Conservation (phyloP, 2,888 invertebrate genomes). For the Lagria hirta region DNA sequence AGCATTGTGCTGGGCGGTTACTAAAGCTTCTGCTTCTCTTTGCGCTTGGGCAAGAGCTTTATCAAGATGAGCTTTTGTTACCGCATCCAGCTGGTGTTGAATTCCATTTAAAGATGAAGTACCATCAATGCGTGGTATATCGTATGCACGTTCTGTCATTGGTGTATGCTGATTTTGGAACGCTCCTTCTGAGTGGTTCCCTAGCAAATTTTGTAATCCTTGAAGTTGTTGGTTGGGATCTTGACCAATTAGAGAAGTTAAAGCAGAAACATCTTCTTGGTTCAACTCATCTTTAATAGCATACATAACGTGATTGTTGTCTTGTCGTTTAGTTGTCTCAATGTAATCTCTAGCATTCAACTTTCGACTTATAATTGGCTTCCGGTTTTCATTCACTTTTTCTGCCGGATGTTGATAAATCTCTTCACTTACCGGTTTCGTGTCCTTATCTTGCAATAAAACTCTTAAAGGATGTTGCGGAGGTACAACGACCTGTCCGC, state of each 20-base stretch:
- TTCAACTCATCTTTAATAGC: slow-evolving; percentile 28
- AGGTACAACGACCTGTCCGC: background rate
- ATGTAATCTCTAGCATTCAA: slow-evolving; percentile 9
- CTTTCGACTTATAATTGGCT: slow-evolving; percentile 9
- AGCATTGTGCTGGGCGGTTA: slow-evolving; percentile 43
- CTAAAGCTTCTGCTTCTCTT: slow-evolving; percentile 42
- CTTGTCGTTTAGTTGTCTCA: slow-evolving; percentile 25
- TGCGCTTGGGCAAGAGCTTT: slow-evolving; percentile 42
- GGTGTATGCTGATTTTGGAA: slow-evolving; percentile 47
- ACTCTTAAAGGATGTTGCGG: background rate
- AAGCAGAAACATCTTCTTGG: slow-evolving; percentile 47
- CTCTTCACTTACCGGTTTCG: slow-evolving; percentile 7
- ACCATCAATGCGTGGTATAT: slow-evolving; percentile 47
- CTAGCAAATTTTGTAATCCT: slow-evolving; percentile 55
- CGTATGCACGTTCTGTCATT: slow-evolving; percentile 55
- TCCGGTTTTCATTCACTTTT: slow-evolving; percentile 9
- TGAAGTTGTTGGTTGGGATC: slow-evolving; percentile 57
- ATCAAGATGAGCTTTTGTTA: slow-evolving; percentile 41
- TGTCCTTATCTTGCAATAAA: background rate
- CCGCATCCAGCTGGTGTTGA: slow-evolving; percentile 44
- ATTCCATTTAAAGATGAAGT: slow-evolving; percentile 34
- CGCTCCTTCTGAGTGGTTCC: slow-evolving; percentile 23
- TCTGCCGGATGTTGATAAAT: slow-evolving; percentile 6
- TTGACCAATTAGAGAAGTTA: slow-evolving; percentile 57
- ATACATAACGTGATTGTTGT: slow-evolving; percentile 32